A percentile compares a stretch with the other conserved stretches of the same genome.
phyloP scores from a whole-genome alignment of 1,140 invertebrate genomes.

The Uloborus diversus region DNA sequence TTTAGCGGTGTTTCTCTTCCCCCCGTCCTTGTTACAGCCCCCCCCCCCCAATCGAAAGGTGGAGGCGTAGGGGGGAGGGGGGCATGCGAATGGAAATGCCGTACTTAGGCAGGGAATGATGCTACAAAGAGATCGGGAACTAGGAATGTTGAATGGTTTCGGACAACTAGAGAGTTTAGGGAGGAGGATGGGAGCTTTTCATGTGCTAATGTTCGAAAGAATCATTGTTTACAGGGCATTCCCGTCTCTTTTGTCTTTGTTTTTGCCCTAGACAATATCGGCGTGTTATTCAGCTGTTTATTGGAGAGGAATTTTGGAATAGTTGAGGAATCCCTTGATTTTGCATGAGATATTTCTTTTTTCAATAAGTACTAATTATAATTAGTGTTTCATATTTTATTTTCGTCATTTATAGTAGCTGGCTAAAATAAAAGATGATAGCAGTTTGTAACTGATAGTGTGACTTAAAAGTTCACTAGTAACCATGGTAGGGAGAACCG shows the following conservation, averaged over 20 bases:
- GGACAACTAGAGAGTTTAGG: conserved; percentile 1
- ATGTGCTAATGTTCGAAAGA: conserved; percentile 45
- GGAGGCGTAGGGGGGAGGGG: conserved; percentile 9
- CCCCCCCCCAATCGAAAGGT: not conserved
- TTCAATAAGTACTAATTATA: too few relatives aligned
- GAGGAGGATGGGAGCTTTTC: conserved; percentile 25
- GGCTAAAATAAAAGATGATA: too few relatives aligned
- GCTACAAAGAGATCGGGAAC: conserved; percentile 29
- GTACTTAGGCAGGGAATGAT: not conserved
- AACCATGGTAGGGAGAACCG: too few relatives aligned
- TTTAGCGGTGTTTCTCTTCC: conserved; percentile 36
- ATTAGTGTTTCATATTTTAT: too few relatives aligned
- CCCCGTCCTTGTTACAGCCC: not conserved
- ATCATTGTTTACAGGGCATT: conserved; percentile 38
- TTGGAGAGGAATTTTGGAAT: too few relatives aligned
- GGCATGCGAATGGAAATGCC: conserved; percentile 28
- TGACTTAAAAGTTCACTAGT: too few relatives aligned
- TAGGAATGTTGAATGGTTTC: conserved; percentile 42
- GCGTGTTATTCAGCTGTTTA: not conserved
- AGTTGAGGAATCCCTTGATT: too few relatives aligned
- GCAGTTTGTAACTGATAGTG: too few relatives aligned
- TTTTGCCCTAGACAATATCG: not conserved
- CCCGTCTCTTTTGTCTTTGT: conserved; percentile 1
- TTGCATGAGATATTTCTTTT: not conserved
- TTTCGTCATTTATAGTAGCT: too few relatives aligned